These are phyloP conservation scores for Oryzias javanicus DNA, from an alignment of 2,113 vertebrate species.

Conservation along the genomic window DNA sequence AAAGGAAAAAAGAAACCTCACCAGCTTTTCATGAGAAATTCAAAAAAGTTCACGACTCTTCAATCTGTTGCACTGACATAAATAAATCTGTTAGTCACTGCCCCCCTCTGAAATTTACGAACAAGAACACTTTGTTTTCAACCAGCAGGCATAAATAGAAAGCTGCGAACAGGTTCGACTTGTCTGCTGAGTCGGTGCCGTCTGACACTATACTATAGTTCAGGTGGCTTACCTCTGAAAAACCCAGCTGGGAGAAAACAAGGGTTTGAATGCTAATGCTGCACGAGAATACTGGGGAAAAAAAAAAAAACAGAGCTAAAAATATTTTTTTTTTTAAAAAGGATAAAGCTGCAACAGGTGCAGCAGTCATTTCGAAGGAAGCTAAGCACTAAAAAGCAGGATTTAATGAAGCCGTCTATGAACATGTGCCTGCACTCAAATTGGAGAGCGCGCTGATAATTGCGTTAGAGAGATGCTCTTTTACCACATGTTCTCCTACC, in stretches of 20 bases:
- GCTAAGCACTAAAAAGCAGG: conserved; percentile 7
- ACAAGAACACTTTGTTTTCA: conserved; percentile 48
- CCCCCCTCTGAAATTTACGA: conserved; percentile 39
- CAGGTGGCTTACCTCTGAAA: conserved; percentile 7
- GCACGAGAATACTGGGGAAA: background rate
- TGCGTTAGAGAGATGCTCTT: conserved; percentile 40
- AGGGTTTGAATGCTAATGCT: background rate
- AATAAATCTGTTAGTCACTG: conserved; percentile 39
- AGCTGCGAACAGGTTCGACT: conserved; percentile 49
- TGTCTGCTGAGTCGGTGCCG: conserved; percentile 23
- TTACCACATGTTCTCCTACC: conserved; percentile 42
- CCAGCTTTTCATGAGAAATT: too few relatives aligned
- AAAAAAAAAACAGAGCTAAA: too few relatives aligned
- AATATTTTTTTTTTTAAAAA: background rate
- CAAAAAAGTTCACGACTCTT: background rate
- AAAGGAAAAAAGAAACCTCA: background rate
- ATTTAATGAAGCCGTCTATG: conserved; percentile 39
- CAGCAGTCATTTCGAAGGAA: conserved; percentile 10
- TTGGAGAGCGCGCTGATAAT: conserved; percentile 57
- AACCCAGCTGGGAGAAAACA: background rate
- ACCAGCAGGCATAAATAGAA: conserved; percentile 44
- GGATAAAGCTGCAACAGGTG: background rate
- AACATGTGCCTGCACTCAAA: conserved; percentile 52
- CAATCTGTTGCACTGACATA: conserved; percentile 25
- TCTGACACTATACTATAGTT: conserved; percentile 22